These are phyloP conservation scores for Sylvietta virens DNA, from an alignment of 2,113 vertebrate species.

Conservation along the genomic window DNA sequence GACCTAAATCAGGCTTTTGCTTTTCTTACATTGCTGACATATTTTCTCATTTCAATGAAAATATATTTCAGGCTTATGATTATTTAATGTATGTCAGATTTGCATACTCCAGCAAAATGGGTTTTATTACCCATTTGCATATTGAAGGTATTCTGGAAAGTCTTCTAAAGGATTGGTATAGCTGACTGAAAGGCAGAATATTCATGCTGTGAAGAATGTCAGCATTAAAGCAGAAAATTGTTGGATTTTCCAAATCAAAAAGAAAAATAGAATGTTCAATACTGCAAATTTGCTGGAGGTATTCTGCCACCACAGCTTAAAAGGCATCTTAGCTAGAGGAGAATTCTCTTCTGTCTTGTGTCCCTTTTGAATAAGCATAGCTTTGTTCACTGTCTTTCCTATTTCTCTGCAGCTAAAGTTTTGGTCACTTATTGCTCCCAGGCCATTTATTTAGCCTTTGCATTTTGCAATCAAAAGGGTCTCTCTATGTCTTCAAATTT, in stretches of 20 bases:
- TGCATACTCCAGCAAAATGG: conserved; percentile 23
- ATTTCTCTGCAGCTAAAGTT: not conserved
- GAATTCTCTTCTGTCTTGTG: not conserved
- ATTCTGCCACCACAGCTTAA: not conserved
- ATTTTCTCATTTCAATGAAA: conserved; percentile 15
- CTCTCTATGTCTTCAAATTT: not conserved
- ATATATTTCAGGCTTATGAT: not conserved
- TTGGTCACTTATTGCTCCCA: not conserved
- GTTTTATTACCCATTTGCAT: conserved; percentile 21
- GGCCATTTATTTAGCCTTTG: not conserved
- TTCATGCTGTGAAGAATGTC: not conserved
- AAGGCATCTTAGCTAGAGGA: not conserved
- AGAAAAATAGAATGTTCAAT: not conserved
- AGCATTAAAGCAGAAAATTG: not conserved
- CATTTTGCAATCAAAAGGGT: not conserved
- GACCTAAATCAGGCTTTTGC: not conserved
- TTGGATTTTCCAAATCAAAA: not conserved
- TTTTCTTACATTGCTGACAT: conserved; percentile 1
- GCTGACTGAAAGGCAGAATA: not conserved
- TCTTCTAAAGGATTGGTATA: not conserved
- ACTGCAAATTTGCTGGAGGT: not conserved
- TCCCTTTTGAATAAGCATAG: not conserved
- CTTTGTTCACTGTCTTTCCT: not conserved
- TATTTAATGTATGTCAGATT: conserved; percentile 39
- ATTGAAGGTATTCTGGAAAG: conserved; percentile 14